Evolutionary conservation across 2,888 invertebrate species (phyloP).

Genomic region (Ariolimax columbianus): DNA sequence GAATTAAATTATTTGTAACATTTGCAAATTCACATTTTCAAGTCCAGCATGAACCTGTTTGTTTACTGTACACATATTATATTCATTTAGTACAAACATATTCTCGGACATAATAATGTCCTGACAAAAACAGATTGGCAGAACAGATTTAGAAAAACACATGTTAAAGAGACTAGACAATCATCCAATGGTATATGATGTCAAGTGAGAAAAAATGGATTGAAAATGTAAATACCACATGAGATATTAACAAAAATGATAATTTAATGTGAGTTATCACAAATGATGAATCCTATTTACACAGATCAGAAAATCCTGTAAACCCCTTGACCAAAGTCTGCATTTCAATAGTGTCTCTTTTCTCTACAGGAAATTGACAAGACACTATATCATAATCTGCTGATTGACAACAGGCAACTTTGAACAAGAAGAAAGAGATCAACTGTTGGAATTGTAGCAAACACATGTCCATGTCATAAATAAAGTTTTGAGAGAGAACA

Average conservation of each 20-base stretch:
- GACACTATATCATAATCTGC: slow-evolving; percentile 41
- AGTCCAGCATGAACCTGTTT: no score
- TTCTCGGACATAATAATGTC: no score
- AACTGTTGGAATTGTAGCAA: slow-evolving; percentile 5
- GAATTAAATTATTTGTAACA: no score
- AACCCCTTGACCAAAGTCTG: slow-evolving; percentile 36
- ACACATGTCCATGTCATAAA: no score
- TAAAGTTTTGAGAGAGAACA: no score
- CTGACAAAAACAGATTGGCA: no score
- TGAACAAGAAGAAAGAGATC: slow-evolving; percentile 13
- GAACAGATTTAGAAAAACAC: neutral
- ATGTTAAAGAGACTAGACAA: neutral
- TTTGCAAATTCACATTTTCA: no score
- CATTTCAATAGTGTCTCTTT: slow-evolving; percentile 18
- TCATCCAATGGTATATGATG: neutral
- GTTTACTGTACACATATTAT: no score
- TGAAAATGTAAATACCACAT: neutral
- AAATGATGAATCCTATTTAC: slow-evolving; percentile 15
- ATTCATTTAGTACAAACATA: no score
- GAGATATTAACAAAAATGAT: neutral
- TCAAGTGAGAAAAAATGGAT: neutral
- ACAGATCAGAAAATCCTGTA: neutral
- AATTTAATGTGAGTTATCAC: neutral
- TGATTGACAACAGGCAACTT: slow-evolving; percentile 42
- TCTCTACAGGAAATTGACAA: slow-evolving; percentile 39